Percentiles rank a stretch among this genome's conserved stretches.
phyloP scores from a whole-genome alignment of 2,797 vertebrate species.

The Acanthornis magna region DNA sequence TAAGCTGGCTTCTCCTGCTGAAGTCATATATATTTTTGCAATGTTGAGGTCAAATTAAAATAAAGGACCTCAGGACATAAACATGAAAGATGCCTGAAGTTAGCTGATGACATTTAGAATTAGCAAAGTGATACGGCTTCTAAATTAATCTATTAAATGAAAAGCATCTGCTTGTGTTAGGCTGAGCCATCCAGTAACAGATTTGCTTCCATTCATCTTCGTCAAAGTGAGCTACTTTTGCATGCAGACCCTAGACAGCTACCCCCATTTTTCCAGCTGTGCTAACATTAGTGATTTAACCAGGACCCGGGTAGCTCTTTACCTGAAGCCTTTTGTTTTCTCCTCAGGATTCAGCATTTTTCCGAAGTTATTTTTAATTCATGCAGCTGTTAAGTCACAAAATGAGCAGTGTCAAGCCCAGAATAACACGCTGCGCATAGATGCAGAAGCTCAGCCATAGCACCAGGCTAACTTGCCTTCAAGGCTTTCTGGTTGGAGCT shows the following conservation, averaged over 20 bases:
- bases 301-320: neutral
- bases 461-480: neutral
- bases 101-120: neutral
- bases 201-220: neutral
- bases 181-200: neutral
- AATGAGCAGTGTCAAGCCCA: neutral
- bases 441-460: neutral
- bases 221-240: neutral
- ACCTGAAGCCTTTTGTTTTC: neutral
- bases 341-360: neutral
- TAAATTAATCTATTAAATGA: neutral
- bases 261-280: neutral
- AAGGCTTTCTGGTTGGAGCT: neutral
- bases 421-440: neutral
- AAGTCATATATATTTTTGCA: neutral
- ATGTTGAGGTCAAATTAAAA: neutral
- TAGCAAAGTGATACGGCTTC: neutral
- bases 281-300: neutral
- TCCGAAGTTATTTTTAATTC: constrained; percentile 8
- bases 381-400: neutral
- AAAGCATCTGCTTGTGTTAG: neutral
- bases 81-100: neutral
- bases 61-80: neutral
- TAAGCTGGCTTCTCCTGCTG: neutral
- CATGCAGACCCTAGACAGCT: neutral